Conservation (phyloP, 2,888 invertebrate genomes). For the Tipula vernalis region DNA sequence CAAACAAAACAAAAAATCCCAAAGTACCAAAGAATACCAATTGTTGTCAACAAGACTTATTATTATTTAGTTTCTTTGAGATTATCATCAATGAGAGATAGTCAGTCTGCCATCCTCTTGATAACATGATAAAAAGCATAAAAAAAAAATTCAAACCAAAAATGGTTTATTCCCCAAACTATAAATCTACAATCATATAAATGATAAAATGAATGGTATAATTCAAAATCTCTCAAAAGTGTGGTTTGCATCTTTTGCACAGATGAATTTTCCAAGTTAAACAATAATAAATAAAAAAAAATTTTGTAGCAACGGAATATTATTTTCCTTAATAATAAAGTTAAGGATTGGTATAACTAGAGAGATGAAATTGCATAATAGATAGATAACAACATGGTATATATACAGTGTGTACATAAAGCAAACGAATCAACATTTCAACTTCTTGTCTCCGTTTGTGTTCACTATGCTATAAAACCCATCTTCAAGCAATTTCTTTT, state of each 20-base stretch:
- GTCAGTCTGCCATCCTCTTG: neutral
- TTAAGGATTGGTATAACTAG: neutral
- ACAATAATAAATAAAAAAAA: neutral
- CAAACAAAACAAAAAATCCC: neutral
- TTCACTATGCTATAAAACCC: neutral
- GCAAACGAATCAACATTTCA: neutral
- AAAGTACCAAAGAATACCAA: neutral
- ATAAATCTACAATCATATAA: neutral
- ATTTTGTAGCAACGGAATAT: neutral
- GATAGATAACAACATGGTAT: neutral
- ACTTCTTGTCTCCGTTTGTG: neutral
- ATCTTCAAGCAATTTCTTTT: neutral
- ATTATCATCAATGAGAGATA: neutral
- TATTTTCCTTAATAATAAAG: neutral
- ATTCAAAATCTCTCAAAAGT: neutral
- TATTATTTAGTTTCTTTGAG: neutral
- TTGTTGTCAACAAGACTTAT: neutral
- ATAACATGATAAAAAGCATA: neutral
- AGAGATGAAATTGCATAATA: neutral
- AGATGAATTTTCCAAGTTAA: neutral
- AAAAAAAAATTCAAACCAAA: neutral
- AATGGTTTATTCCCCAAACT: neutral
- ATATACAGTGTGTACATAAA: neutral
- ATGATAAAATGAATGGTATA: neutral
- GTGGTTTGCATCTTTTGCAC: neutral